Evolutionary conservation across 2,113 vertebrate species (phyloP), one percentile per base, ranked within the genome.

Genomic region (Struthio camelus): DNA sequence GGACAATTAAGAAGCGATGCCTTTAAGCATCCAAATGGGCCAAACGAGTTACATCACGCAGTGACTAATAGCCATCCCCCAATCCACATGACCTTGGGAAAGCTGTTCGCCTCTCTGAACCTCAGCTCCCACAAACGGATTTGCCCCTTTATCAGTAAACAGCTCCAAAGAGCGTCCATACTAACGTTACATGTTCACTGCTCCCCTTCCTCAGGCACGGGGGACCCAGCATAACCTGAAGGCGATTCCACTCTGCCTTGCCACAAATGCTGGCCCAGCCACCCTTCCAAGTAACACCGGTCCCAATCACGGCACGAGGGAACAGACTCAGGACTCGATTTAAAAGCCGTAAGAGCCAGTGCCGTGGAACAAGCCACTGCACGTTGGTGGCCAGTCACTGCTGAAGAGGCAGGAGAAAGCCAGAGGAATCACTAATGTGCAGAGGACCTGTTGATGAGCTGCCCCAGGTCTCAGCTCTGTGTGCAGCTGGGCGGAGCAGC

Each of bases 341-440:
- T 44, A 17, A 70, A 90, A 71, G 28, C 66, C 16, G 9, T 25
- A 46, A 7, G 1, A 58, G 25, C 20, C 14, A 79, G 28, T 40
- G 9, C 2, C 15, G 15, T 66, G 59, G 79, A 89, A 76, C 19
- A 6, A 9, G 46, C 14, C 40, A 11, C 34, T 70, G 34, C 30
- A 90, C 14, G 9, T 6, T 28, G 11, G 14, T 50, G 58, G 44
- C 30, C 53, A 36, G 7, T n/a, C 32, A 32, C 73, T 69, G n/a
- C 44, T 30, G 32, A 77, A 91, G 36, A 71, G 56, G 36, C 53
- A 70, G 67, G 40, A 40, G 48, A 61, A 53, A 36, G 9, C 18
- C 51, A 56, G 38, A 4, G 24, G 51, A 75, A 17, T 5, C 9
- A 2, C 61, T 89, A 0, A 0, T 40, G 56, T 4, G 6, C 56